Evolutionary conservation across 2,113 vertebrate genomes (phyloP).

Genomic region (Eretmochelys imbricata): DNA sequence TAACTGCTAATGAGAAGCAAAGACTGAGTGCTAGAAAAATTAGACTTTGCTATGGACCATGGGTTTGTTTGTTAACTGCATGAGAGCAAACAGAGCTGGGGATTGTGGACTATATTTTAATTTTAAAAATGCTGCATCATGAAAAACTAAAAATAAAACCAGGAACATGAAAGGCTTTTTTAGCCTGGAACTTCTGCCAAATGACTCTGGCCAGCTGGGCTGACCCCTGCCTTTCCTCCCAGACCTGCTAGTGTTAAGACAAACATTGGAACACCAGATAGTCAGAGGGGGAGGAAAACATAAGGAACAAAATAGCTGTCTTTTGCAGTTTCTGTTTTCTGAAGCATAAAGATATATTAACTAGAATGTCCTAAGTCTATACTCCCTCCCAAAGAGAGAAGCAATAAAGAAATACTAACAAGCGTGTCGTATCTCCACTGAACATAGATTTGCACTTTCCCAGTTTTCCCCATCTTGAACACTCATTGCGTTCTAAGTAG

Average conservation of each 20-base stretch:
- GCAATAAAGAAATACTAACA: not conserved
- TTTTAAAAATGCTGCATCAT: not conserved
- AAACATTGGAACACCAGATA: not conserved
- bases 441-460: not conserved
- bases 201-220: not conserved
- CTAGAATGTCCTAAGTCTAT: not conserved
- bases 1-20: not conserved
- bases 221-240: not conserved
- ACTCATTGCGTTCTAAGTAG: not conserved
- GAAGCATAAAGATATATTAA: not conserved
- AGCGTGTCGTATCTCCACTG: not conserved
- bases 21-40: not conserved
- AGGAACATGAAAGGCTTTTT: not conserved
- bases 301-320: not conserved
- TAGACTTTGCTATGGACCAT: not conserved
- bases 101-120: not conserved
- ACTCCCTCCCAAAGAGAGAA: constrained; percentile 10
- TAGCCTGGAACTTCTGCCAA: not conserved
- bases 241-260: not conserved
- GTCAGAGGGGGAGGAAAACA: not conserved
- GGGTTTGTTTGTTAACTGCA: rapidly evolving
- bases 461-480: not conserved
- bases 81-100: not conserved
- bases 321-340: constrained; percentile 31
- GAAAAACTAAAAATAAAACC: not conserved